A percentile compares a stretch with the other conserved stretches of the same genome.
Evolutionary conservation across 2,113 vertebrate genomes (phyloP).

Genomic region (Porphyrio hochstetteri): DNA sequence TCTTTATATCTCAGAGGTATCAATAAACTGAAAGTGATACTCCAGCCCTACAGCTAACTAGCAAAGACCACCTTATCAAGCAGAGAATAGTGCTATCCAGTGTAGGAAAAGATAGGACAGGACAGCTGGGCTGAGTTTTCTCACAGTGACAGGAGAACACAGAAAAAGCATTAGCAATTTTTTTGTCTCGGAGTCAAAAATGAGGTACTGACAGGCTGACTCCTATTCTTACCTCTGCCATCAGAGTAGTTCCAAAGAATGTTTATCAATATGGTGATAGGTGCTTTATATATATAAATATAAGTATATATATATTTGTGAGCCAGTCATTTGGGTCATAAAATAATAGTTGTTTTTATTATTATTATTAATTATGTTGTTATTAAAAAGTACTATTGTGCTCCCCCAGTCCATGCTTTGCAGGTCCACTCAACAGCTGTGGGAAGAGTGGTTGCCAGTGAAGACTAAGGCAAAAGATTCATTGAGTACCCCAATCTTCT

Average conservation of each 20-base stretch:
- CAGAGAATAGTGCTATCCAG: neutral
- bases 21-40: neutral
- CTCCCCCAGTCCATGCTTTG: too few species aligned
- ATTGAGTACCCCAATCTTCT: too few species aligned
- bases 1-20: neutral
- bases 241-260: too few species aligned
- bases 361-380: too few species aligned
- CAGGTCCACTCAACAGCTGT: too few species aligned
- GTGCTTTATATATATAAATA: too few species aligned
- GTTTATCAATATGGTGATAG: too few species aligned
- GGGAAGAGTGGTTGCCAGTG: too few species aligned
- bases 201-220: too few species aligned
- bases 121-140: neutral
- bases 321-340: neutral
- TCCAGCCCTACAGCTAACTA: neutral
- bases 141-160: neutral
- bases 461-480: too few species aligned
- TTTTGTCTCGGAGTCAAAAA: neutral
- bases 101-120: neutral
- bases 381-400: neutral
- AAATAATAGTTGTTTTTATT: neutral
- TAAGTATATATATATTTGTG: too few species aligned
- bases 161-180: neutral
- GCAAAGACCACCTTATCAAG: neutral
- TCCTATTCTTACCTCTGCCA: too few species aligned